Conservation (phyloP, 2,888 invertebrate genomes). For the Cantharis rufa region DNA sequence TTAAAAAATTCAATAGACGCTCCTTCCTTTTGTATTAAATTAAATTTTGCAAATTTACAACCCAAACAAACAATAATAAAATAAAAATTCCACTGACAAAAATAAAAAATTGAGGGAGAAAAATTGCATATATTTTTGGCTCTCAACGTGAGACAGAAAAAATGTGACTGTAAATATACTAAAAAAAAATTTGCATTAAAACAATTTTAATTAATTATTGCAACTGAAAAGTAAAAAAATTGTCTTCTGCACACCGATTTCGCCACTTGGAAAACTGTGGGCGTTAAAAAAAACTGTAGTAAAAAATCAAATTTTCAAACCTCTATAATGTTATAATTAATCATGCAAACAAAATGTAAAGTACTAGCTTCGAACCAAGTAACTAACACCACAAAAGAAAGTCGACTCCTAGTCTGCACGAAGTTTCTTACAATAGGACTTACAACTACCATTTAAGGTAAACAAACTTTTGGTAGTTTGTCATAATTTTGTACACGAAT, state of each 20-base stretch:
- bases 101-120: too few relatives aligned
- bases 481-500: conserved; percentile 14
- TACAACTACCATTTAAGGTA: conserved; percentile 20
- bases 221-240: background rate
- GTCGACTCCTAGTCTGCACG: conserved; percentile 18
- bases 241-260: background rate
- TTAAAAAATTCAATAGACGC: too few relatives aligned
- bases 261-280: background rate
- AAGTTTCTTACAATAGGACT: conserved; percentile 28
- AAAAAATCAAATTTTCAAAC: background rate
- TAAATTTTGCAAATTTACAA: too few relatives aligned
- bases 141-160: too few relatives aligned
- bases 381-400: conserved; percentile 30
- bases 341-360: background rate
- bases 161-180: too few relatives aligned
- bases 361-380: conserved; percentile 10
- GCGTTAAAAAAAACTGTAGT: background rate
- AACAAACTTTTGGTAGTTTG: conserved; percentile 13
- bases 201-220: too few relatives aligned
- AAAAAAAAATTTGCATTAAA: too few relatives aligned
- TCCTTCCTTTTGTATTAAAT: too few relatives aligned
- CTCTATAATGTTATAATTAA: background rate
- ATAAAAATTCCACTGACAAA: too few relatives aligned
- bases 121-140: too few relatives aligned
- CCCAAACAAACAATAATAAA: too few relatives aligned